These are phyloP conservation scores for Sphaeridia pumilis DNA, from an alignment of 2,888 invertebrate species.

Conservation along the genomic window DNA sequence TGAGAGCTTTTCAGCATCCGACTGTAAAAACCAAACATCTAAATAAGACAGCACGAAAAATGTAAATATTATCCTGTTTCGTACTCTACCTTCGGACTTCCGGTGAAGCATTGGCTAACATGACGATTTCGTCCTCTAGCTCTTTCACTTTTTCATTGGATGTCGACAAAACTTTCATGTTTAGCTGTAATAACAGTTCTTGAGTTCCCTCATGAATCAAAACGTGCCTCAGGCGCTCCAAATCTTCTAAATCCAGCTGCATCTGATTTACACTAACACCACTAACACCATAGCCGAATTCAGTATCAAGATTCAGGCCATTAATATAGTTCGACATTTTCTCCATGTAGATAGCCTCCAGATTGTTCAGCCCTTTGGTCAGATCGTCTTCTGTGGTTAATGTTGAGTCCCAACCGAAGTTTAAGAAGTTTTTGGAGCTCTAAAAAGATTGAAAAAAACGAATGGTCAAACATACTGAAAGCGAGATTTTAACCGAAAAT, in stretches of 20 bases:
- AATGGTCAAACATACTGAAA: background rate
- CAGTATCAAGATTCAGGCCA: background rate
- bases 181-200: constrained; percentile 7
- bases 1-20: no score
- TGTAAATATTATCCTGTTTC: no score
- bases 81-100: constrained; percentile 2
- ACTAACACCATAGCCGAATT: background rate
- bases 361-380: background rate
- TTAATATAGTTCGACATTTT: background rate
- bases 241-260: constrained; percentile 5
- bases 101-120: background rate
- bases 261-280: background rate
- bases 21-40: background rate
- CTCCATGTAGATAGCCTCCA: background rate
- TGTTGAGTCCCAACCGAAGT: background rate
- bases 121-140: background rate
- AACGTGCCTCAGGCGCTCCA: constrained; percentile 10
- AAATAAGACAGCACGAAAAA: background rate
- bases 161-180: constrained; percentile 5
- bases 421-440: background rate
- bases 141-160: background rate
- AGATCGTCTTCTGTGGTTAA: background rate
- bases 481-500: background rate
- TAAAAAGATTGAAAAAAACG: background rate
- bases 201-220: background rate